These are phyloP conservation scores for Megaleporinus macrocephalus DNA, from an alignment of 2,113 vertebrate species.

Conservation along the genomic window DNA sequence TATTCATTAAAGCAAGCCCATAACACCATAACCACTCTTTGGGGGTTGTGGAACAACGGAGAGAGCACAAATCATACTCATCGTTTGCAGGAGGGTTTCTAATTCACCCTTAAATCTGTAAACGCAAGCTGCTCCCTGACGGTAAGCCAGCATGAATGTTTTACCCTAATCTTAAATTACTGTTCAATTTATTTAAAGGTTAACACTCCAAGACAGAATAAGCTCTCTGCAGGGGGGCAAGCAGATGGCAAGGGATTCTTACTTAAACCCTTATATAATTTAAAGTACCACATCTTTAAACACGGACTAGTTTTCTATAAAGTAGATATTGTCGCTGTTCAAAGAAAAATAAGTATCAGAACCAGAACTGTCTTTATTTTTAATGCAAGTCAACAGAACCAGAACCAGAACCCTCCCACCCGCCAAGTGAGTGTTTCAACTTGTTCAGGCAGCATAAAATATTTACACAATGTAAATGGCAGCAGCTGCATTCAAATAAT, in stretches of 20 bases:
- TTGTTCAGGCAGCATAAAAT: no score
- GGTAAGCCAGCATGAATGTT: not conserved
- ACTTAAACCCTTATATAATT: not conserved
- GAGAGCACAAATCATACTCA: not conserved
- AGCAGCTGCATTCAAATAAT: no score
- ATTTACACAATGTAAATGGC: no score
- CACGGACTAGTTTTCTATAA: not conserved
- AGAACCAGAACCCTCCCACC: no score
- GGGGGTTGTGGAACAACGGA: not conserved
- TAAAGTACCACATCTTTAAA: not conserved
- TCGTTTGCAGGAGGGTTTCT: not conserved
- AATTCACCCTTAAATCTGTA: not conserved
- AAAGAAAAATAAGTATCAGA: no score
- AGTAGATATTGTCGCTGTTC: no score
- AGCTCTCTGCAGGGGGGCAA: not conserved
- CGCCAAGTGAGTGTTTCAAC: no score
- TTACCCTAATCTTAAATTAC: constrained; percentile 11
- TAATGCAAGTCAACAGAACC: no score
- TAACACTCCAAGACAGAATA: constrained; percentile 17
- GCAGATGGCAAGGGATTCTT: constrained; percentile 19
- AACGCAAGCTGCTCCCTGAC: not conserved
- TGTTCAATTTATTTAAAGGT: constrained; percentile 1
- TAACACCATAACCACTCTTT: not conserved
- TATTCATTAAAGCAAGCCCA: not conserved
- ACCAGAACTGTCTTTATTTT: no score